Percentiles rank a stretch among this genome's conserved stretches.
Conservation (phyloP, 2,888 invertebrate species). For the Pimpla rufipes region DNA sequence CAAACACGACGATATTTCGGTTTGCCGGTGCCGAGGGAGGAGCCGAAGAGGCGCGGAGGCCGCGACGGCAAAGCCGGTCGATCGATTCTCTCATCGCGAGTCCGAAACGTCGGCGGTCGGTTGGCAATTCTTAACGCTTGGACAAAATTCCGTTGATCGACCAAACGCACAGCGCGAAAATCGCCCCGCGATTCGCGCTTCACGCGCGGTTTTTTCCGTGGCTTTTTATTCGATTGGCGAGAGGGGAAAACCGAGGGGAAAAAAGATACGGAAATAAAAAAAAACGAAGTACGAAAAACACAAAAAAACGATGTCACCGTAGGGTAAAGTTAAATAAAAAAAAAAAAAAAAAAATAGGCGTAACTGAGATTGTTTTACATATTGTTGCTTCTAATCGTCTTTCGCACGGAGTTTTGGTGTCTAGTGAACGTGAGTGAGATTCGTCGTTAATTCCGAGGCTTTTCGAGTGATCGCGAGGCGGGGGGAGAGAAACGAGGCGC, state of each 20-base stretch:
- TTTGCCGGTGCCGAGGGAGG: constrained; percentile 32
- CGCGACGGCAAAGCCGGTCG: constrained; percentile 4
- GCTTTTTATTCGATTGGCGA: constrained; percentile 34
- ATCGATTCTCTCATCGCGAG: background rate
- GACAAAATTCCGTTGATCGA: constrained; percentile 23
- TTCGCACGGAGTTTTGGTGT: constrained; percentile 49
- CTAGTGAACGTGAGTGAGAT: constrained; percentile 41
- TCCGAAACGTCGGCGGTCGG: constrained; percentile 2
- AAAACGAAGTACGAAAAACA: background rate
- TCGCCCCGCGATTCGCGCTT: constrained; percentile 15
- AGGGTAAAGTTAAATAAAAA: constrained; percentile 11
- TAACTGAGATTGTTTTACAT: constrained; percentile 51
- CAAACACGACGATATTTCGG: constrained; percentile 69
- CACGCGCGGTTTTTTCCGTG: constrained; percentile 12
- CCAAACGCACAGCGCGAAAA: constrained; percentile 8
- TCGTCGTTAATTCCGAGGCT: constrained; percentile 41
- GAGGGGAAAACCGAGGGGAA: no score
- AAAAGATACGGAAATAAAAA: no score
- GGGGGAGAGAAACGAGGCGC: background rate
- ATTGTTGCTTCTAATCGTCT: constrained; percentile 60
- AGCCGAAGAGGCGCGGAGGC: constrained; percentile 6
- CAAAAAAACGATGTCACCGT: background rate
- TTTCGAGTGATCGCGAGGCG: constrained; percentile 6
- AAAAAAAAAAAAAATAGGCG: constrained; percentile 32
- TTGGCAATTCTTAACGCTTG: constrained; percentile 14